phyloP scores from a whole-genome alignment of 2,888 invertebrate species.

The Hylaea fasciaria region DNA sequence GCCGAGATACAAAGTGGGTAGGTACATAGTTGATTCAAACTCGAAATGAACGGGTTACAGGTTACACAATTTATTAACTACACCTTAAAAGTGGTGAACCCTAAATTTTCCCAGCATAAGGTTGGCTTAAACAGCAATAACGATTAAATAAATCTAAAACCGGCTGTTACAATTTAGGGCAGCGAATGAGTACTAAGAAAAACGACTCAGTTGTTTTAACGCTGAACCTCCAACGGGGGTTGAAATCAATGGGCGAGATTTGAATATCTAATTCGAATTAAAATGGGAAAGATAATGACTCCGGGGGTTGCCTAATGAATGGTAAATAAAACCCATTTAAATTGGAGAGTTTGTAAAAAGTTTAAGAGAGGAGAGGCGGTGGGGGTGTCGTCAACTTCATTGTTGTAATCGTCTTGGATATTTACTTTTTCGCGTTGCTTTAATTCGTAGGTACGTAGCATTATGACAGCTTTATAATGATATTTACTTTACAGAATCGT shows the following conservation, averaged over 20 bases:
- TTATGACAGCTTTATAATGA: too few relatives aligned
- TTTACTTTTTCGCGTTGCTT: background rate
- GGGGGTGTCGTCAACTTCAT: conserved; percentile 3
- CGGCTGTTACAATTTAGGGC: conserved; percentile 17
- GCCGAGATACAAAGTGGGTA: too few relatives aligned
- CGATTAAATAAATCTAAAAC: conserved; percentile 21
- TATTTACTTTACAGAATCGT: too few relatives aligned
- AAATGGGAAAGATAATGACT: conserved; percentile 40
- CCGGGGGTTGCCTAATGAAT: conserved; percentile 40
- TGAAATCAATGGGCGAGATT: conserved; percentile 39
- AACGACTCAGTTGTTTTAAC: conserved; percentile 25
- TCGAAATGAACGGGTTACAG: too few relatives aligned
- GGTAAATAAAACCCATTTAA: conserved; percentile 40
- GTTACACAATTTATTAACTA: too few relatives aligned
- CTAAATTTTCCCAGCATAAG: conserved; percentile 14
- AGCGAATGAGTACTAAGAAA: conserved; percentile 25
- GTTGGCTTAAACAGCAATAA: conserved; percentile 19
- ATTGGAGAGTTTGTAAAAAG: conserved; percentile 20
- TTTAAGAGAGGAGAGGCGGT: background rate
- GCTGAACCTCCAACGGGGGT: conserved; percentile 19
- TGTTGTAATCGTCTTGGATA: background rate
- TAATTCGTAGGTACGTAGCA: too few relatives aligned
- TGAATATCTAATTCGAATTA: conserved; percentile 42
- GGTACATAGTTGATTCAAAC: too few relatives aligned
- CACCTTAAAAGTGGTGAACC: background rate